These are phyloP conservation scores for Botia kubotai DNA, from an alignment of 2,797 vertebrate species.

Conservation along the genomic window DNA sequence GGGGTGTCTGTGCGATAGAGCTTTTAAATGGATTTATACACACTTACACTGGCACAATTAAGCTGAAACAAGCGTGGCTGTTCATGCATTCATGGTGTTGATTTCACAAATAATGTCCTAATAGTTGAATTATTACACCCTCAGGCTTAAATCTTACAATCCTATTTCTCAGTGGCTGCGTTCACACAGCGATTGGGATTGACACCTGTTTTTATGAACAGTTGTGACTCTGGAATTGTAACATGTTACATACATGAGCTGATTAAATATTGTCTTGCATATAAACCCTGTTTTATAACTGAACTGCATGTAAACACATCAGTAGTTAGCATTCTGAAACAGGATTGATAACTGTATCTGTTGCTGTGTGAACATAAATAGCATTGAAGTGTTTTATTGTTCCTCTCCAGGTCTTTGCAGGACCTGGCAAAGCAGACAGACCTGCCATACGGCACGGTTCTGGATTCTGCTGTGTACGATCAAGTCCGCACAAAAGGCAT, in stretches of 20 bases:
- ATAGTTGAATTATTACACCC: constrained; percentile 11
- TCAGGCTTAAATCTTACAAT: not conserved
- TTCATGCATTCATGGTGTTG: constrained; percentile 36
- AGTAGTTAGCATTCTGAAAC: too few species aligned
- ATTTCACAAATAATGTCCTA: constrained; percentile 12
- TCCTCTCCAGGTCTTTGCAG: constrained; percentile 87
- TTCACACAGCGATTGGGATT: not conserved
- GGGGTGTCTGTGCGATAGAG: constrained; percentile 16
- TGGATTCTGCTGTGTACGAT: constrained; percentile 96
- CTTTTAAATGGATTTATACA: constrained; percentile 30
- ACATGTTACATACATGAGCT: too few species aligned
- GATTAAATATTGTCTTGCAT: not conserved
- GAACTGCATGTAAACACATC: not conserved
- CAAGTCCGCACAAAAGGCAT: constrained; percentile 94
- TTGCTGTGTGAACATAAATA: not conserved
- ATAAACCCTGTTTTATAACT: not conserved
- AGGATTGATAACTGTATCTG: not conserved
- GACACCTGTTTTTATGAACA: not conserved
- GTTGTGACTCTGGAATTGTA: too few species aligned
- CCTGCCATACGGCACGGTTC: constrained; percentile 93
- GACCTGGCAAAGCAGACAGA: constrained; percentile 97
- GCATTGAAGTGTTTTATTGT: not conserved
- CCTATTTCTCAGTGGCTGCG: not conserved
- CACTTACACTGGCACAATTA: constrained; percentile 34
- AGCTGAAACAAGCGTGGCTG: constrained; percentile 1